A percentile compares a stretch with the other conserved stretches of the same genome.
phyloP scores from a whole-genome alignment of 2,797 vertebrate species.

The Perodicticus potto region DNA sequence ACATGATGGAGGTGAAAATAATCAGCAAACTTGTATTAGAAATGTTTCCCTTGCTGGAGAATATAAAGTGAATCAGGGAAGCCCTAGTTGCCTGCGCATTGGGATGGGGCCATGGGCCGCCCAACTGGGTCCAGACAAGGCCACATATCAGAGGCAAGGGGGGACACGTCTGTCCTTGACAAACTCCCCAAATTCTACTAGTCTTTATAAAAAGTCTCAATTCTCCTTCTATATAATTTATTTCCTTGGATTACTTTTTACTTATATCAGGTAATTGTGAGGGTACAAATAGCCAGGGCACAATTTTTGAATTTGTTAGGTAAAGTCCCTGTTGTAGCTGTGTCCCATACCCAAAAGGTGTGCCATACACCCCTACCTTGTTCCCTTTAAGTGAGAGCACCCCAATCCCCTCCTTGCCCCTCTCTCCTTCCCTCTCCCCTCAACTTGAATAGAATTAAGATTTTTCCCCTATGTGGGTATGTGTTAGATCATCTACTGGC shows the following conservation, averaged over 20 bases:
- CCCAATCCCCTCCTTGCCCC: no score
- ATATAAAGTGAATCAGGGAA: rapidly evolving
- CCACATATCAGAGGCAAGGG: rapidly evolving
- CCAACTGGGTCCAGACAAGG: rapidly evolving
- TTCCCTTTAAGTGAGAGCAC: no score
- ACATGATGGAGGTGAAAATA: not conserved
- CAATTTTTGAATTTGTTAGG: no score
- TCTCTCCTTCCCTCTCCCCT: no score
- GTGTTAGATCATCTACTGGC: no score
- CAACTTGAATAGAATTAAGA: no score
- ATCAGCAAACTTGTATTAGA: rapidly evolving
- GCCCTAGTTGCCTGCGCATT: rapidly evolving
- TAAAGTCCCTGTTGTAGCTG: no score
- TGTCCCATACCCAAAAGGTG: no score
- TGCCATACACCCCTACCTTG: no score
- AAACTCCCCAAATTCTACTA: rapidly evolving
- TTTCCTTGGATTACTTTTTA: not conserved
- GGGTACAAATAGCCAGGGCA: no score
- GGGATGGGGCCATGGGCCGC: rapidly evolving
- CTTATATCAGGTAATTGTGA: no score
- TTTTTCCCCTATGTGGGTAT: no score
- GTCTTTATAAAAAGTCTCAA: rapidly evolving
- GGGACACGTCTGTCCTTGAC: rapidly evolving
- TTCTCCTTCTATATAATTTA: not conserved
- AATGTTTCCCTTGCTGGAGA: not conserved